Evolutionary conservation across 2,888 invertebrate species (phyloP).

Genomic region (Stenodera caucasica): DNA sequence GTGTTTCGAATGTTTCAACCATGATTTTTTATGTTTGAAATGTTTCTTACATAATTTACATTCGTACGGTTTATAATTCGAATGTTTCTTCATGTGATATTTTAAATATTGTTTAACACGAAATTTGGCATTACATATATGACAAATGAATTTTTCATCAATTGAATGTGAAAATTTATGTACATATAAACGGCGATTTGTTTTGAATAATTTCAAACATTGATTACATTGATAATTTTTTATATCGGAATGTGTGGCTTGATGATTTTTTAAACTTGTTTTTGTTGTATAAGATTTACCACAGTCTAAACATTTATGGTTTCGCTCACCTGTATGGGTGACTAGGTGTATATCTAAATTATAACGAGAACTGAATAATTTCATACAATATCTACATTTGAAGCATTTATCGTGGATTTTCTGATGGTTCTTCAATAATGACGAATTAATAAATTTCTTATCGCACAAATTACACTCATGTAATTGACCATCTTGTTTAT

Average conservation of each 20-base stretch:
- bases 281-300: conserved; percentile 40
- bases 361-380: conserved; percentile 43
- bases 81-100: conserved; percentile 63
- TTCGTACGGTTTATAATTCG: conserved; percentile 59
- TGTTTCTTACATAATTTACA: conserved; percentile 59
- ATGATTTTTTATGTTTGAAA: conserved; percentile 46
- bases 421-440: conserved; percentile 58
- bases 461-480: conserved; percentile 60
- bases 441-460: conserved; percentile 58
- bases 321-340: conserved; percentile 44
- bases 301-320: conserved; percentile 42
- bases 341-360: conserved; percentile 44
- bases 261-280: conserved; percentile 43
- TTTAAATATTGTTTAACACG: conserved; percentile 60
- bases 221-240: conserved; percentile 39
- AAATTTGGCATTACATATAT: conserved; percentile 58
- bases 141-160: conserved; percentile 59
- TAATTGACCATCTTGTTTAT: conserved; percentile 59
- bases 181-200: conserved; percentile 42
- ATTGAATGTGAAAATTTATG: conserved; percentile 54
- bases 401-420: conserved; percentile 57
- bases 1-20: conserved; percentile 37
- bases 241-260: conserved; percentile 40
- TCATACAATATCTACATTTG: conserved; percentile 41
- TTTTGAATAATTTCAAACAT: conserved; percentile 44